Evolutionary conservation across 2,888 invertebrate genomes (phyloP).

Genomic region (Melangyna quadrimaculata): DNA sequence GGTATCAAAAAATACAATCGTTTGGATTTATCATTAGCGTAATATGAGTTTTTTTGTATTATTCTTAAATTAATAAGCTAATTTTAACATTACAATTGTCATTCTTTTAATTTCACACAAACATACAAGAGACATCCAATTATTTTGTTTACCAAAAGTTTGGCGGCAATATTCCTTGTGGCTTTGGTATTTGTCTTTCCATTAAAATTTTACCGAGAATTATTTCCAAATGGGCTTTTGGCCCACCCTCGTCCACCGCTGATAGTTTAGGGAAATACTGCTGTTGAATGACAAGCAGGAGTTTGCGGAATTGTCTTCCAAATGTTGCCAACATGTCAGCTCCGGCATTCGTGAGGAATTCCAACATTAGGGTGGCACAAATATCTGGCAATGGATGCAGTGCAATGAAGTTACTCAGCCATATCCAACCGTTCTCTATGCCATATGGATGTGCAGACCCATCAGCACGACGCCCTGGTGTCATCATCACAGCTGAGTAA

Average conservation of each 20-base stretch:
- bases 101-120: slow-evolving; percentile 11
- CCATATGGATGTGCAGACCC: slow-evolving; percentile 86
- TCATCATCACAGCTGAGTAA: slow-evolving; percentile 90
- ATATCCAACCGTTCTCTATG: slow-evolving; percentile 89
- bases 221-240: slow-evolving; percentile 86
- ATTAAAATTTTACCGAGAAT: slow-evolving; percentile 87
- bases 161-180: slow-evolving; percentile 84
- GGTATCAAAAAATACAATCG: slow-evolving; percentile 58
- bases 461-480: slow-evolving; percentile 84
- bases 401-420: slow-evolving; percentile 89
- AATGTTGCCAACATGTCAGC: slow-evolving; percentile 86
- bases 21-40: slow-evolving; percentile 57
- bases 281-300: slow-evolving; percentile 85
- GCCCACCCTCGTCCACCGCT: slow-evolving; percentile 89
- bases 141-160: slow-evolving; percentile 83
- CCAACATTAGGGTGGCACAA: slow-evolving; percentile 90
- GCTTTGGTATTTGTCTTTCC: slow-evolving; percentile 85
- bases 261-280: slow-evolving; percentile 88
- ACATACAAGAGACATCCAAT: slow-evolving; percentile 8
- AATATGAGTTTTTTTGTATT: slow-evolving; percentile 26
- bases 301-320: slow-evolving; percentile 89
- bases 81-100: slow-evolving; percentile 18
- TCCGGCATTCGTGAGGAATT: slow-evolving; percentile 91
- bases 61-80: slow-evolving; percentile 44
- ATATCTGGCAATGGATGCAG: slow-evolving; percentile 89